These are phyloP conservation scores for Prorops nasuta DNA, from an alignment of 1,140 invertebrate genomes.

Conservation along the genomic window DNA sequence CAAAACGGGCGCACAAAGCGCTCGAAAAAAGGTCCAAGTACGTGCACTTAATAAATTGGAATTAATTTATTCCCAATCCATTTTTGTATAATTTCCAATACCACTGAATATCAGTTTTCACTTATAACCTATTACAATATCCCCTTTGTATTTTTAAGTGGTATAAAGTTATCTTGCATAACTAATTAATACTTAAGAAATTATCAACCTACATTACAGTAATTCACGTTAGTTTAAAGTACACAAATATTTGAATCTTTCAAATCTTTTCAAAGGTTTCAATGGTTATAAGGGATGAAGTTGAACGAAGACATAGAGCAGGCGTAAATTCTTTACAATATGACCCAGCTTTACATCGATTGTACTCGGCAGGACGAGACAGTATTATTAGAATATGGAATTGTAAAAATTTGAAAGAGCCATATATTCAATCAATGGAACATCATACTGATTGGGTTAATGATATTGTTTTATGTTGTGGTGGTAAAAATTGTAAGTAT, in stretches of 20 bases:
- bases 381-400: conserved; percentile 98
- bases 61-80: not conserved
- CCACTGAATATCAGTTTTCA: not conserved
- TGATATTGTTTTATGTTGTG: conserved; percentile 96
- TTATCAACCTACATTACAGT: not conserved
- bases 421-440: conserved; percentile 93
- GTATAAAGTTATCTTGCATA: not conserved
- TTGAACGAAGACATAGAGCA: conserved; percentile 90
- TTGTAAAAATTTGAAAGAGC: conserved; percentile 69
- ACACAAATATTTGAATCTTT: too few species aligned
- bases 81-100: not conserved
- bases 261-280: conserved; percentile 89
- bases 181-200: not conserved
- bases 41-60: conserved; percentile 10
- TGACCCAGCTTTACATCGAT: conserved; percentile 80
- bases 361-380: conserved; percentile 98
- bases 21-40: conserved; percentile 70
- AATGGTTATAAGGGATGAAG: conserved; percentile 96
- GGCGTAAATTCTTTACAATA: conserved; percentile 95
- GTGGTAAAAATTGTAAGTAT: conserved; percentile 84
- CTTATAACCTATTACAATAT: conserved; percentile 7
- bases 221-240: conserved; percentile 28
- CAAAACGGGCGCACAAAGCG: conserved; percentile 59
- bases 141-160: not conserved
- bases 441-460: conserved; percentile 99